Evolutionary conservation across 2,113 vertebrate species (phyloP), one percentile per base, ranked within the genome.

Genomic region (Neoarius graeffei): DNA sequence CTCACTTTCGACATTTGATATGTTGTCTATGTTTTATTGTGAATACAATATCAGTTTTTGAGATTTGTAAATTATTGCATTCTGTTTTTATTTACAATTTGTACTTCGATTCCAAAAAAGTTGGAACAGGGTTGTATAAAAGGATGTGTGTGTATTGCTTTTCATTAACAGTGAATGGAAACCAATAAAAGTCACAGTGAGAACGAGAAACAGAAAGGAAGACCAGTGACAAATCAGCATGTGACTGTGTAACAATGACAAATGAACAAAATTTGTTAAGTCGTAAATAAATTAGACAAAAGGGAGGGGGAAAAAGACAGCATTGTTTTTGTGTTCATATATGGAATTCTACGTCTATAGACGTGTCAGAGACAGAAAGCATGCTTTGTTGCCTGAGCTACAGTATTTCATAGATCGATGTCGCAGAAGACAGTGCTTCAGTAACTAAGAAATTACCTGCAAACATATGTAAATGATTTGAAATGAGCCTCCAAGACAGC

Each of bases 111-210:
- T n/a, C n/a, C n/a, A n/a, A n/a, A n/a, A n/a, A n/a, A n/a, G n/a
- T n/a, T 35, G 35, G 35, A 35, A 35, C 35, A 2, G 35, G 35
- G 35, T 35, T 35, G 35, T 35, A 35, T 42, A 42, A 42, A 42
- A 42, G 35, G 35, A 71, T 59, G 17, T 54, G 57, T 19, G 11
- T 62, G 76, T 77, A 85, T 88, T 86, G 66, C 62, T 86, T 90
- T 88, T 83, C 25, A 69, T 88, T 80, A 77, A 62, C 67, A 52
- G 11, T 57, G 35, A 89, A 67, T 27, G 19, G 73, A 88, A 79
- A 81, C 69, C 52, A 82, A 77, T 59, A 84, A 76, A 64, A 79
- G 30, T 42, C 15, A 66, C 56, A 83, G 48, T 57, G 10, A 10
- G 52, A 54, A 54, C 52, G 20, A 86, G 23, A 73, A 52, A 89